phyloP scores from a whole-genome alignment of 2,797 vertebrate species.

The Lindbergichthys nudifrons region DNA sequence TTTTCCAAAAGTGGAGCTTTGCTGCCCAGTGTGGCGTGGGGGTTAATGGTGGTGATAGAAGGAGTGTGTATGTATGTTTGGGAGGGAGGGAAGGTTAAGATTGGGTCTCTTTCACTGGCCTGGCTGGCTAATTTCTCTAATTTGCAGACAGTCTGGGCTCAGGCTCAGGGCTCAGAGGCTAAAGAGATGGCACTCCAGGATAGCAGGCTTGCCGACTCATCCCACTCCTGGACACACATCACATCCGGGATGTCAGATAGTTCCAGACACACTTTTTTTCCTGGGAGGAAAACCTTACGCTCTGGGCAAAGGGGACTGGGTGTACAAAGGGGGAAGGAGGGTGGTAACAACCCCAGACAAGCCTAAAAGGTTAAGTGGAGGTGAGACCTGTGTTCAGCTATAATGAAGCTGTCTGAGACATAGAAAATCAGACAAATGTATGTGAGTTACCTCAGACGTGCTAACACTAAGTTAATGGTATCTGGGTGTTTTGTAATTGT shows the following conservation, averaged over 20 bases:
- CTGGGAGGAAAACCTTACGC: slow-evolving; percentile 34
- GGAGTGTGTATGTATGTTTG: slow-evolving; percentile 34
- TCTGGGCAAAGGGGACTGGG: slow-evolving; percentile 14
- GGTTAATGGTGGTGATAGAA: slow-evolving; percentile 42
- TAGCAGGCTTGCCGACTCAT: slow-evolving; percentile 42
- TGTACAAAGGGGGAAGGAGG: slow-evolving; percentile 9
- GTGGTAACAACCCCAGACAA: slow-evolving; percentile 19
- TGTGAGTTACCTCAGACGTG: slow-evolving; percentile 38
- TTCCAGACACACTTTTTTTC: slow-evolving; percentile 58
- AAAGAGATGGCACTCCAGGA: slow-evolving; percentile 57
- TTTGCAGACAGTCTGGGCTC: slow-evolving; percentile 84
- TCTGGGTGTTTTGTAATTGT: slow-evolving; percentile 33
- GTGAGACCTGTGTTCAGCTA: slow-evolving; percentile 60
- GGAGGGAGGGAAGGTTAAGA: slow-evolving; percentile 33
- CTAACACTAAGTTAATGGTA: not conserved
- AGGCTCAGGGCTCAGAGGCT: slow-evolving; percentile 77
- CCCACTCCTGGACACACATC: slow-evolving; percentile 45
- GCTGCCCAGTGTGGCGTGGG: slow-evolving; percentile 58
- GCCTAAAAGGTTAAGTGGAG: slow-evolving; percentile 61
- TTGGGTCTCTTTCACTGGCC: slow-evolving; percentile 77
- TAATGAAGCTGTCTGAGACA: slow-evolving; percentile 49
- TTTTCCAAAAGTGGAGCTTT: slow-evolving; percentile 63
- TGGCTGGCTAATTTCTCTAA: slow-evolving; percentile 85
- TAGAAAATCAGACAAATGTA: slow-evolving; percentile 40
- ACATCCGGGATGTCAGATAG: slow-evolving; percentile 47